A percentile compares a stretch with the other conserved stretches of the same genome.
Conservation (phyloP, 2,797 vertebrate species). For the Semotilus atromaculatus region DNA sequence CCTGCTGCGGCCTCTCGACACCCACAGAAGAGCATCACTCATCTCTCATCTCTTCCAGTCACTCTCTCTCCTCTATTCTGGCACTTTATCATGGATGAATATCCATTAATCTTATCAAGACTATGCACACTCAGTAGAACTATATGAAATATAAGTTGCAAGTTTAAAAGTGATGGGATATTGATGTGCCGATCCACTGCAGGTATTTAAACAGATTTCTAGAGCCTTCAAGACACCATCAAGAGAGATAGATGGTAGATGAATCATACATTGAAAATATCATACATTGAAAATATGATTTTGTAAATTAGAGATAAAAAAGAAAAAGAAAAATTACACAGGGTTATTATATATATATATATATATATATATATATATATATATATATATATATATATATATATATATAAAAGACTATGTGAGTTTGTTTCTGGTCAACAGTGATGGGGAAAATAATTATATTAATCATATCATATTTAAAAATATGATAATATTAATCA, state of each 20-base stretch:
- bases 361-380: too few species aligned
- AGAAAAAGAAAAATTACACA: background rate
- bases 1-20: background rate
- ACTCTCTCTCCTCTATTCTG: slow-evolving; percentile 2
- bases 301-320: background rate
- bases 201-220: slow-evolving; percentile 15
- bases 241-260: background rate
- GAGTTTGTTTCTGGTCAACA: background rate
- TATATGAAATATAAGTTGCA: slow-evolving; percentile 10
- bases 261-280: background rate
- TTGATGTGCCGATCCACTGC: background rate
- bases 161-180: slow-evolving; percentile 10
- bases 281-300: background rate
- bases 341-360: background rate
- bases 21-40: slow-evolving; percentile 13
- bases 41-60: slow-evolving; percentile 28
- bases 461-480: too few species aligned
- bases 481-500: too few species aligned
- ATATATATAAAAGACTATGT: too few species aligned
- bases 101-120: slow-evolving; percentile 38
- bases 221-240: background rate
- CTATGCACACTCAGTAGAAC: slow-evolving; percentile 2
- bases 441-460: too few species aligned
- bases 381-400: too few species aligned
- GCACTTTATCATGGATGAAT: slow-evolving; percentile 10